Conservation (phyloP, 2,797 vertebrate genomes). For the Rhabdomys pumilio region DNA sequence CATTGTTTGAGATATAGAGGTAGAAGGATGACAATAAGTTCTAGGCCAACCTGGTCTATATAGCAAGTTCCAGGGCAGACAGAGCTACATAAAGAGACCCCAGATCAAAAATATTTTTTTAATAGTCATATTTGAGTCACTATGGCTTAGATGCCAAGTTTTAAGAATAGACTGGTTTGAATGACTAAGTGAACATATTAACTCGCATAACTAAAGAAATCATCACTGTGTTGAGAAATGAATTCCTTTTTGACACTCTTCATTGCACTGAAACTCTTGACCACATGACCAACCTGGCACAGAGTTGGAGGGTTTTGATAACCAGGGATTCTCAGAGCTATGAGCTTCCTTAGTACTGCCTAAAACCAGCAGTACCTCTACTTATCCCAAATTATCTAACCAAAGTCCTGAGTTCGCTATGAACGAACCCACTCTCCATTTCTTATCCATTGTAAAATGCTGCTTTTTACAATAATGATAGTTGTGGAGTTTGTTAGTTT, state of each 20-base stretch:
- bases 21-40: not conserved
- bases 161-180: slow-evolving; percentile 1
- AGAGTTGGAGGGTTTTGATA: not conserved
- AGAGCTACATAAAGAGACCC: not conserved
- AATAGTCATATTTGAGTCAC: slow-evolving; percentile 34
- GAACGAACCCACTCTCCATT: not conserved
- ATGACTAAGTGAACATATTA: slow-evolving; percentile 11
- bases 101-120: not conserved
- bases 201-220: slow-evolving; percentile 32
- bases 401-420: not conserved
- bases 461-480: slow-evolving; percentile 9
- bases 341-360: not conserved
- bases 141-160: slow-evolving; percentile 21
- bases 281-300: not conserved
- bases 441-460: not conserved
- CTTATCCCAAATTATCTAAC: not conserved
- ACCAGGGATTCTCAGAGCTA: not conserved
- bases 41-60: not conserved
- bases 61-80: not conserved
- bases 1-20: not conserved
- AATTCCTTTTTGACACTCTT: not conserved
- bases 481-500: not conserved
- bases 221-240: not conserved
- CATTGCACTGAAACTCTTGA: not conserved
- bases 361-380: slow-evolving; percentile 9